Evolutionary conservation across 1,140 invertebrate species (phyloP).

Genomic region (Hyles euphorbiae): DNA sequence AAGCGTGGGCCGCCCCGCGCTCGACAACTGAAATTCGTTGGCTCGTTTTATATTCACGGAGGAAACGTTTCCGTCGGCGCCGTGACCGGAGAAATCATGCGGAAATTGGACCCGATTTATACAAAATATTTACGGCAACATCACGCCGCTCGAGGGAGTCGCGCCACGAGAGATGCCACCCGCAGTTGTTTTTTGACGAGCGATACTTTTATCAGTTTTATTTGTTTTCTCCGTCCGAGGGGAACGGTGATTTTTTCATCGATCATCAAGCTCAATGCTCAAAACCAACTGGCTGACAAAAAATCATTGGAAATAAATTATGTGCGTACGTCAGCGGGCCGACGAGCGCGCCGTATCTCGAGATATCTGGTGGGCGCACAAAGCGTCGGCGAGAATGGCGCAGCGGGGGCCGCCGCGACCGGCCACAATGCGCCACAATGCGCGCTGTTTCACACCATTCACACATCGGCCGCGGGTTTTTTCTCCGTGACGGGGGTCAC

Average conservation of each 20-base stretch:
- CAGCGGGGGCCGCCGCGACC: slow-evolving; percentile 42
- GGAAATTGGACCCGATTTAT: slow-evolving; percentile 31
- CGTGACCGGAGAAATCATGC: slow-evolving; percentile 20
- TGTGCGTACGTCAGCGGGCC: slow-evolving; percentile 48
- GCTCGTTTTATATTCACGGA: slow-evolving; percentile 43
- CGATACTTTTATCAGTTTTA: slow-evolving; percentile 17
- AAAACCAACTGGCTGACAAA: slow-evolving; percentile 51
- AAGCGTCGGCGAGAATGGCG: slow-evolving; percentile 44
- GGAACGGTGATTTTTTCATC: slow-evolving; percentile 34
- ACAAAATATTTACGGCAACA: slow-evolving; percentile 36
- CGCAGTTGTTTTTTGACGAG: background rate
- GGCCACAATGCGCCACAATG: slow-evolving; percentile 30
- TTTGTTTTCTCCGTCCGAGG: slow-evolving; percentile 32
- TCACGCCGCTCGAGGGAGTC: slow-evolving; percentile 9
- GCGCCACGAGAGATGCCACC: background rate
- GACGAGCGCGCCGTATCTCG: slow-evolving; percentile 17
- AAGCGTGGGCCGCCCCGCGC: slow-evolving; percentile 11
- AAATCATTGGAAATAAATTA: slow-evolving; percentile 60
- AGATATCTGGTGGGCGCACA: slow-evolving; percentile 37
- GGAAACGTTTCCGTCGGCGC: slow-evolving; percentile 26
- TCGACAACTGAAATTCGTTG: slow-evolving; percentile 3
- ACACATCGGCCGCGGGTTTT: slow-evolving; percentile 44
- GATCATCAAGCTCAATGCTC: slow-evolving; percentile 30
- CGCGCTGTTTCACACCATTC: slow-evolving; percentile 60
- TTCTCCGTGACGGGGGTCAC: slow-evolving; percentile 46